Conservation (phyloP, 2,797 vertebrate genomes). For the Sorex maritimensis region DNA sequence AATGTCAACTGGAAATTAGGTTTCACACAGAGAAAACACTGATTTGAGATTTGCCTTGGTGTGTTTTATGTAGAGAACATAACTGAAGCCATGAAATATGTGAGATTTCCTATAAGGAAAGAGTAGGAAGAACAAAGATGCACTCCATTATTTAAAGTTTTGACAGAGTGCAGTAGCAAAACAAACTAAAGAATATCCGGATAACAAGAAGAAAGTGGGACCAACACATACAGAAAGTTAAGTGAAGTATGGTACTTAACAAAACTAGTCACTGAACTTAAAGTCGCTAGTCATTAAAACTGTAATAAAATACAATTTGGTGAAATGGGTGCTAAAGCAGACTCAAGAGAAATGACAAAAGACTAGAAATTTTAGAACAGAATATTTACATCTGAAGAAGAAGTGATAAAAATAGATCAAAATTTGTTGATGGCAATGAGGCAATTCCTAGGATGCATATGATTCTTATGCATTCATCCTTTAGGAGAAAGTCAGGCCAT, state of each 20-base stretch:
- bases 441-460: background rate
- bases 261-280: background rate
- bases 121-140: background rate
- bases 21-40: background rate
- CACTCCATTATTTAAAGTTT: background rate
- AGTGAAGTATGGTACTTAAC: background rate
- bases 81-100: background rate
- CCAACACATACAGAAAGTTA: background rate
- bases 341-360: background rate
- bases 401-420: constrained; percentile 6
- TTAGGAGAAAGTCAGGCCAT: constrained; percentile 35
- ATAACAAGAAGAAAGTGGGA: background rate
- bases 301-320: background rate
- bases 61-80: background rate
- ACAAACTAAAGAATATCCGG: background rate
- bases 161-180: background rate
- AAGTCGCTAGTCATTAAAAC: background rate
- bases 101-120: background rate
- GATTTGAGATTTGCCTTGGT: background rate
- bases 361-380: background rate
- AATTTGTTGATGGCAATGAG: background rate
- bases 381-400: constrained; percentile 7
- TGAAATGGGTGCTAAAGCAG: background rate
- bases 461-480: background rate
- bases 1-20: background rate